Conservation (phyloP, 2,888 invertebrate genomes). For the Ariolimax columbianus region DNA sequence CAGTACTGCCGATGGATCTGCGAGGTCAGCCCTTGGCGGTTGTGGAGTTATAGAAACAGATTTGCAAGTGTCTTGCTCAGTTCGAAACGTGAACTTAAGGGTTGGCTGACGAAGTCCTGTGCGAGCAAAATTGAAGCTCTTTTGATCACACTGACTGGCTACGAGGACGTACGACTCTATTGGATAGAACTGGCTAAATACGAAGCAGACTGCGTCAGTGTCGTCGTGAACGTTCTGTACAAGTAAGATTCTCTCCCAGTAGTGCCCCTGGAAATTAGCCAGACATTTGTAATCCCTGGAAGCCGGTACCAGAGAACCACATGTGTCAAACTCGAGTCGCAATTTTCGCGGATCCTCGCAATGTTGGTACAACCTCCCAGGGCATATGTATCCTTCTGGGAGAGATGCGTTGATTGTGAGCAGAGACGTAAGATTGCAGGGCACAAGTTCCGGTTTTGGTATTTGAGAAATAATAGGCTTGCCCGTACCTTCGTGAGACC, state of each 20-base stretch:
- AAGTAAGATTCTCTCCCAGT: conserved; percentile 67
- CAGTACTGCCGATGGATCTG: neutral
- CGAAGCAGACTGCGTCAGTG: conserved; percentile 63
- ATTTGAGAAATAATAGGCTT: conserved; percentile 62
- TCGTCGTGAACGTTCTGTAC: conserved; percentile 62
- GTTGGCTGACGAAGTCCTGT: conserved; percentile 60
- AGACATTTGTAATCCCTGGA: conserved; percentile 62
- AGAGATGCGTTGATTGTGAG: conserved; percentile 60
- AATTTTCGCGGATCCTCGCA: conserved; percentile 63
- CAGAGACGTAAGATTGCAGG: conserved; percentile 62
- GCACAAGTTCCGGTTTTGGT: conserved; percentile 44
- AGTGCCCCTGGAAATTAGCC: conserved; percentile 64
- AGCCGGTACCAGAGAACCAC: conserved; percentile 18
- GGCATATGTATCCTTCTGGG: conserved; percentile 59
- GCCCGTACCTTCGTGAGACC: conserved; percentile 54
- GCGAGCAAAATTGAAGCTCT: conserved; percentile 63
- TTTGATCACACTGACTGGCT: conserved; percentile 66
- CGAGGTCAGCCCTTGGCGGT: too few relatives aligned
- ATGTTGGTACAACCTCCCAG: conserved; percentile 64
- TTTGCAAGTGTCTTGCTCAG: conserved; percentile 60
- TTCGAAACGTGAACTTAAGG: conserved; percentile 57
- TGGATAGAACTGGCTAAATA: conserved; percentile 62
- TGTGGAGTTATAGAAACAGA: conserved; percentile 55
- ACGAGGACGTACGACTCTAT: conserved; percentile 60
- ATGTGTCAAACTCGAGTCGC: conserved; percentile 59